Percentiles rank a stretch among this genome's conserved stretches.
Conservation (phyloP, 2,797 vertebrate genomes). For the Simalia tracyae region DNA sequence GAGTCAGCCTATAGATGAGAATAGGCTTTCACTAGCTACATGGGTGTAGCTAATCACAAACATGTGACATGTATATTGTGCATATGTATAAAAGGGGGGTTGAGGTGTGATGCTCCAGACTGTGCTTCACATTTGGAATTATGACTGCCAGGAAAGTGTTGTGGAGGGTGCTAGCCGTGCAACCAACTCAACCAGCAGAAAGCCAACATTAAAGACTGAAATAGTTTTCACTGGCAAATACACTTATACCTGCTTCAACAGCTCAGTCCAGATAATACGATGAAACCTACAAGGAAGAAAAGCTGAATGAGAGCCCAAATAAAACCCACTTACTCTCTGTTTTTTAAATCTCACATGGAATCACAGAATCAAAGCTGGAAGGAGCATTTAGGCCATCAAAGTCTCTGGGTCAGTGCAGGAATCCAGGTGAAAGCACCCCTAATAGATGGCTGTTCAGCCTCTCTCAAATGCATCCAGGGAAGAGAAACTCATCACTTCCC, state of each 20-base stretch:
- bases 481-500: neutral
- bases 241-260: neutral
- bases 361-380: neutral
- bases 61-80: neutral
- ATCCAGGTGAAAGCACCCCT: neutral
- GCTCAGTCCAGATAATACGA: neutral
- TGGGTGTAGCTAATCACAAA: neutral
- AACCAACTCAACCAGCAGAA: neutral
- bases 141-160: neutral
- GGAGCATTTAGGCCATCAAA: neutral
- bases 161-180: neutral
- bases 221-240: neutral
- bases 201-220: neutral
- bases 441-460: neutral
- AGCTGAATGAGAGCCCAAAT: neutral
- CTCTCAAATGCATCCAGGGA: neutral
- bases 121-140: neutral
- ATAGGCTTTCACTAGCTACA: neutral
- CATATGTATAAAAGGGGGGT: neutral
- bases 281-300: too few relatives aligned
- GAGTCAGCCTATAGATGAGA: conserved; percentile 22
- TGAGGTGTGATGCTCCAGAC: neutral
- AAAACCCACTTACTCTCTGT: too few relatives aligned
- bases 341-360: neutral
- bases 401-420: neutral